A percentile compares a stretch with the other conserved stretches of the same genome.
Conservation (phyloP, 2,797 vertebrate species). For the Hippopotamyrus pictus region DNA sequence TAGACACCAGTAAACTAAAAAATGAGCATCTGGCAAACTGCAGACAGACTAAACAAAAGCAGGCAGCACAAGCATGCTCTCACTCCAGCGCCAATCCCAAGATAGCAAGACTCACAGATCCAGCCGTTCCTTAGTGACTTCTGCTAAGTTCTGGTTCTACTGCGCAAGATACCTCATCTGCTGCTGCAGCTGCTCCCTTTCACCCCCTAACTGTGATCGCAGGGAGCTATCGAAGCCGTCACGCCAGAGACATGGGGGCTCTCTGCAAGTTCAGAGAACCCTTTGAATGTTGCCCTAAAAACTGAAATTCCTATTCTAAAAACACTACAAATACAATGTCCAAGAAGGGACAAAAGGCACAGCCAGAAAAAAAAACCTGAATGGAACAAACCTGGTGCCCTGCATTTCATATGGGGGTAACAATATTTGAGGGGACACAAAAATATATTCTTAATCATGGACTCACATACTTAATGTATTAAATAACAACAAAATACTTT, state of each 20-base stretch:
- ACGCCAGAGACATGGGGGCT: constrained; percentile 19
- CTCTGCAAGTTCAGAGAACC: constrained; percentile 17
- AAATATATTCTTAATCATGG: neutral
- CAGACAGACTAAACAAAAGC: neutral
- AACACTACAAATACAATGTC: neutral
- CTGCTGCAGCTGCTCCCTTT: constrained; percentile 60
- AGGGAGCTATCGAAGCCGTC: constrained; percentile 45
- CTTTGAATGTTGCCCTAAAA: neutral
- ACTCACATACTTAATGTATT: neutral
- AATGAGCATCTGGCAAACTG: neutral
- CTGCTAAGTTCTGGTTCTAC: constrained; percentile 60
- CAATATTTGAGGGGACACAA: neutral
- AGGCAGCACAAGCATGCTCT: constrained; percentile 32
- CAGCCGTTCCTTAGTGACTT: constrained; percentile 59
- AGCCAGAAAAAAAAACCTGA: neutral
- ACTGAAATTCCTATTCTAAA: neutral
- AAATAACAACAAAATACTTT: neutral
- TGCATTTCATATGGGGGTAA: neutral
- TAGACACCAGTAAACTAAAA: neutral
- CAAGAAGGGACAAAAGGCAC: neutral
- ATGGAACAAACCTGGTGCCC: neutral
- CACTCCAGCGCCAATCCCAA: constrained; percentile 24
- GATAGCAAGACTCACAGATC: constrained; percentile 60
- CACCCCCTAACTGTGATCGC: constrained; percentile 60
- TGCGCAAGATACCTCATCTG: constrained; percentile 55